phyloP scores from a whole-genome alignment of 2,888 invertebrate species.

The Perizoma flavofasciatum region DNA sequence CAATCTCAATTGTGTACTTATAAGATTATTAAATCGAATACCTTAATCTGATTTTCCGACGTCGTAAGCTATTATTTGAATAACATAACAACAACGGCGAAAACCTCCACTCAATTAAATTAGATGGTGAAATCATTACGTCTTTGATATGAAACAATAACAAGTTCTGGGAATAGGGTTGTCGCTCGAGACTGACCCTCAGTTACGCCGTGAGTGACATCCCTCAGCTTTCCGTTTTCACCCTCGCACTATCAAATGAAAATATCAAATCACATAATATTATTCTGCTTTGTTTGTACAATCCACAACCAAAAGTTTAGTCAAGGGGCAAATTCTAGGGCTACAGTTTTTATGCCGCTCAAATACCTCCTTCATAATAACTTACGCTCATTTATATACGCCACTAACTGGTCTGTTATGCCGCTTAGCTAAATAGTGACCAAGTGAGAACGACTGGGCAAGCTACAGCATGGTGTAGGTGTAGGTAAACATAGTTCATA shows the following conservation, averaged over 20 bases:
- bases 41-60: background rate
- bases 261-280: constrained; percentile 41
- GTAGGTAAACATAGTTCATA: too few relatives aligned
- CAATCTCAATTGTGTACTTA: background rate
- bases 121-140: constrained; percentile 56
- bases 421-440: too few relatives aligned
- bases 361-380: too few relatives aligned
- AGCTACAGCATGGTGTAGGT: too few relatives aligned
- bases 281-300: constrained; percentile 31
- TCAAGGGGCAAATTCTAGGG: too few relatives aligned
- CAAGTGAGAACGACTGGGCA: too few relatives aligned
- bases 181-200: constrained; percentile 59
- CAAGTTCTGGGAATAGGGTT: constrained; percentile 68
- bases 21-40: background rate
- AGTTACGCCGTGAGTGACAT: constrained; percentile 52
- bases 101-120: constrained; percentile 49
- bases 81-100: constrained; percentile 30
- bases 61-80: constrained; percentile 14
- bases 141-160: constrained; percentile 66
- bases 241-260: constrained; percentile 39
- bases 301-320: constrained; percentile 11
- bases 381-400: too few relatives aligned
- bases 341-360: too few relatives aligned
- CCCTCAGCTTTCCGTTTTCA: constrained; percentile 33
- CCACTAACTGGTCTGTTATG: too few relatives aligned